A percentile compares a stretch with the other conserved stretches of the same genome.
phyloP scores from a whole-genome alignment of 2,888 invertebrate species.

The Pseudanteris insignis region DNA sequence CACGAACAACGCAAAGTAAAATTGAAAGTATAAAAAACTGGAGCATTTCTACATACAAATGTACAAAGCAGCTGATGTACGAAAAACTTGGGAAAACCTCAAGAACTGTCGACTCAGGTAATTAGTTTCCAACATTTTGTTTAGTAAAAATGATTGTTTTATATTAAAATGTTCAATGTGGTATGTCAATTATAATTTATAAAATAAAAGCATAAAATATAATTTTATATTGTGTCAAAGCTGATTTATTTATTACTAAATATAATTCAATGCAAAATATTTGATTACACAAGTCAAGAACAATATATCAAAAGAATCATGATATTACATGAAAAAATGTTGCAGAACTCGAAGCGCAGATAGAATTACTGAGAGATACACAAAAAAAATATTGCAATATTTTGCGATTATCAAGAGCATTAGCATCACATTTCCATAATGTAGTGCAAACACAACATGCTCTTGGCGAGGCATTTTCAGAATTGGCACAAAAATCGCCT shows the following conservation, averaged over 20 bases:
- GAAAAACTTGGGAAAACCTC: slow-evolving; percentile 96
- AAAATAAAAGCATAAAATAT: slow-evolving; percentile 2
- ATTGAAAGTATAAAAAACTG: slow-evolving; percentile 94
- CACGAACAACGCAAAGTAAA: slow-evolving; percentile 79
- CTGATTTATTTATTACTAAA: no score
- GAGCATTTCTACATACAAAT: slow-evolving; percentile 98
- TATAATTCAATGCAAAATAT: no score
- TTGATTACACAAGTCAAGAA: no score
- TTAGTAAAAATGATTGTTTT: no score
- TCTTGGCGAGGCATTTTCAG: slow-evolving; percentile 92
- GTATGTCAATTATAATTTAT: no score
- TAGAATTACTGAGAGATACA: slow-evolving; percentile 91
- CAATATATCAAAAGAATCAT: no score
- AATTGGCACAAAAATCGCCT: slow-evolving; percentile 94
- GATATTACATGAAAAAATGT: neutral
- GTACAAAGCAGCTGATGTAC: slow-evolving; percentile 94
- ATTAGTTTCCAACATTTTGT: no score
- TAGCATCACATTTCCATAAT: slow-evolving; percentile 88
- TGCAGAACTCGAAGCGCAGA: slow-evolving; percentile 91
- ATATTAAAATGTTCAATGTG: no score
- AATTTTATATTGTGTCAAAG: no score
- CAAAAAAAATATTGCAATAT: slow-evolving; percentile 92
- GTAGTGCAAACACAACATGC: slow-evolving; percentile 88
- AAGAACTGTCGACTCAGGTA: slow-evolving; percentile 86
- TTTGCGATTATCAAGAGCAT: slow-evolving; percentile 83